Percentiles rank a stretch among this genome's conserved stretches.
These are phyloP conservation scores for Thymelicus acteon DNA, from an alignment of 2,888 invertebrate species.

Conservation along the genomic window DNA sequence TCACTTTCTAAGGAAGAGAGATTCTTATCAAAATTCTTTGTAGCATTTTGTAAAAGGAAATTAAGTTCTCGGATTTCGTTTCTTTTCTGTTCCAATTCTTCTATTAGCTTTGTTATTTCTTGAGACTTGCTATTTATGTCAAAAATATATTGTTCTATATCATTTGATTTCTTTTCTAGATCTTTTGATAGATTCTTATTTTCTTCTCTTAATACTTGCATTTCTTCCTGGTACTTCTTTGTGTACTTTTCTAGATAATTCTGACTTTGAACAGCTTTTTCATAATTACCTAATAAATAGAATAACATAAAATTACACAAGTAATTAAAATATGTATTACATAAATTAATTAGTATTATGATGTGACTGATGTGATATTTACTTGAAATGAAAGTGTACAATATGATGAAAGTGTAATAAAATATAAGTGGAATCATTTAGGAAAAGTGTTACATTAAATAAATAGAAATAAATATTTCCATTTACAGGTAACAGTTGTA, in stretches of 20 bases:
- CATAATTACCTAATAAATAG: slow-evolving; percentile 59
- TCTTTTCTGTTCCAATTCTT: slow-evolving; percentile 57
- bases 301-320: not conserved
- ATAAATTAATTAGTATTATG: no score
- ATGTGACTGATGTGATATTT: no score
- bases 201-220: slow-evolving; percentile 55
- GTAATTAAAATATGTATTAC: no score
- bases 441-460: no score
- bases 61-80: slow-evolving; percentile 55
- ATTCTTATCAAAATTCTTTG: slow-evolving; percentile 53
- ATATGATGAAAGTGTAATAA: no score
- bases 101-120: slow-evolving; percentile 59
- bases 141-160: slow-evolving; percentile 59
- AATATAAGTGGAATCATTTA: no score
- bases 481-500: no score
- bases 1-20: slow-evolving; percentile 57
- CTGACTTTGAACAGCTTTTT: slow-evolving; percentile 60
- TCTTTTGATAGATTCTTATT: slow-evolving; percentile 54
- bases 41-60: slow-evolving; percentile 54
- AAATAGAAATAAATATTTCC: no score
- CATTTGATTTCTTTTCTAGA: slow-evolving; percentile 57
- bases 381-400: no score
- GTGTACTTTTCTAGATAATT: slow-evolving; percentile 64
- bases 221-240: slow-evolving; percentile 54
- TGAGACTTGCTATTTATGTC: slow-evolving; percentile 60